Conservation (phyloP, 1,140 invertebrate genomes). For the Protaetia brevitarsis region DNA sequence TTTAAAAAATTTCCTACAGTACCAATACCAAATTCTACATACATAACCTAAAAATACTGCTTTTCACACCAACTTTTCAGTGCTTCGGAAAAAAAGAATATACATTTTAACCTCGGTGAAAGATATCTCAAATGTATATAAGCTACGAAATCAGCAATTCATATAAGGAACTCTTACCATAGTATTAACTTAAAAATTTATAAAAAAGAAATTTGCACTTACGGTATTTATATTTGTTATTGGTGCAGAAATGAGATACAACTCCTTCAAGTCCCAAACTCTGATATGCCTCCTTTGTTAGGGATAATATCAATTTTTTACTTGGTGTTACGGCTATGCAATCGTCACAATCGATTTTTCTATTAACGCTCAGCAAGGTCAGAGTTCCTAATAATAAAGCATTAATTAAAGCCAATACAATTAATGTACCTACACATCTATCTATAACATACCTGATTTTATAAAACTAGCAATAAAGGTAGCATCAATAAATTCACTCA, state of each 20-base stretch:
- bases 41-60: too few species aligned
- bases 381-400: conserved; percentile 51
- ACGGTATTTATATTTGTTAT: conserved; percentile 53
- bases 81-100: too few species aligned
- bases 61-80: too few species aligned
- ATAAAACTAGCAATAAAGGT: conserved; percentile 52
- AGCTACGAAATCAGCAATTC: too few species aligned
- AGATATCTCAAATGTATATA: too few species aligned
- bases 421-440: neutral
- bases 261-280: conserved; percentile 55
- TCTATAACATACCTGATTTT: conserved; percentile 34
- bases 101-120: too few species aligned
- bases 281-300: conserved; percentile 52
- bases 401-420: neutral
- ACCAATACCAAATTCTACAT: too few species aligned
- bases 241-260: conserved; percentile 49
- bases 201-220: too few species aligned
- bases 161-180: too few species aligned
- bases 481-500: conserved; percentile 51
- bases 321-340: conserved; percentile 51
- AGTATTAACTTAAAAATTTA: too few species aligned
- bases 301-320: conserved; percentile 53
- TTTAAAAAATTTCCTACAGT: too few species aligned
- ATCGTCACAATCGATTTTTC: conserved; percentile 54
- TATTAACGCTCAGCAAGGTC: conserved; percentile 50